Evolutionary conservation across 2,113 vertebrate genomes (phyloP).

Genomic region (Porphyrio hochstetteri): DNA sequence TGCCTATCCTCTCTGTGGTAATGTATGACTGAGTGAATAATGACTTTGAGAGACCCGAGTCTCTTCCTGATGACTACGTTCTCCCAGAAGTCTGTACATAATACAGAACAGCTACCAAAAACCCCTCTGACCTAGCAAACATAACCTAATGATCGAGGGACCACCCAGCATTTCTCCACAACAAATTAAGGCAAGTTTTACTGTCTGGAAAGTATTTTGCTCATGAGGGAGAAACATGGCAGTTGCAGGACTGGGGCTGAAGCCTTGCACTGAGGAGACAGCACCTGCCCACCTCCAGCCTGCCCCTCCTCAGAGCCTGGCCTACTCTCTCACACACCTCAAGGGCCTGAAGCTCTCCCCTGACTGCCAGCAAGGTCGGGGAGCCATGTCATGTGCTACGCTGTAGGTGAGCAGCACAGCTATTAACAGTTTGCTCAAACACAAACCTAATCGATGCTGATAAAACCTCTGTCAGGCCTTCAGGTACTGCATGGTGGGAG

Average conservation of each 20-base stretch:
- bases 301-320: background rate
- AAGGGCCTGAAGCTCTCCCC: background rate
- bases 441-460: background rate
- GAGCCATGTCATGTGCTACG: no score
- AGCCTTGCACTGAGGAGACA: background rate
- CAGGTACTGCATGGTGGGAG: accelerated
- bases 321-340: background rate
- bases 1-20: background rate
- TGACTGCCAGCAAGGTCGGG: background rate
- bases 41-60: background rate
- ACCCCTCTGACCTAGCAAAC: background rate
- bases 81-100: background rate
- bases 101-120: background rate
- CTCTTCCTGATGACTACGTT: background rate
- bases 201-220: background rate
- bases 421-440: background rate
- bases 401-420: accelerated
- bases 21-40: background rate
- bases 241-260: background rate
- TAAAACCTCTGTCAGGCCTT: background rate
- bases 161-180: background rate
- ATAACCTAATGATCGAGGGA: background rate
- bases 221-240: accelerated
- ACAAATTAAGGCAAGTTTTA: background rate
- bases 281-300: accelerated